Evolutionary conservation across 2,113 vertebrate species (phyloP).

Genomic region (Podiceps cristatus): DNA sequence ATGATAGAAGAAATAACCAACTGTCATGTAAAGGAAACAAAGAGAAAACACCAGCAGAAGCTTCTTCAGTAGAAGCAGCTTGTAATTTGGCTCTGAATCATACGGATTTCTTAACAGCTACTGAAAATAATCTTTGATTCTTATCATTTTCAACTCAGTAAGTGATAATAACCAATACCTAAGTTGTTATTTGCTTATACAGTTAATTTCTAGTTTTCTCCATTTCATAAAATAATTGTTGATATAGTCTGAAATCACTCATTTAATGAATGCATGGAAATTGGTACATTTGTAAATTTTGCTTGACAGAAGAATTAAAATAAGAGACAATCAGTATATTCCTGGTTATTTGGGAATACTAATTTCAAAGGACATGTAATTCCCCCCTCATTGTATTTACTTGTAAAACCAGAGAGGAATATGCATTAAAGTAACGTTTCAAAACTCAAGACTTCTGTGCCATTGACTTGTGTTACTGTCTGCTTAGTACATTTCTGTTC

Average conservation of each 20-base stretch:
- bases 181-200: constrained; percentile 16
- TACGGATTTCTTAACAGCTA: not conserved
- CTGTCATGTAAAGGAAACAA: not conserved
- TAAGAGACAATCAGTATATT: not conserved
- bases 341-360: not conserved
- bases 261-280: constrained; percentile 4
- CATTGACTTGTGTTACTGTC: not conserved
- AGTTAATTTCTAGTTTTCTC: not conserved
- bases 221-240: not conserved
- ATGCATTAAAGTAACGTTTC: not conserved
- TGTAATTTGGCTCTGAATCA: not conserved
- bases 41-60: constrained; percentile 1
- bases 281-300: not conserved
- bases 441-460: not conserved
- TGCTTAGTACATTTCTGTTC: not conserved
- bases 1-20: not conserved
- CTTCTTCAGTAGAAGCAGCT: not conserved
- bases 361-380: not conserved
- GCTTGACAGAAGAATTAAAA: not conserved
- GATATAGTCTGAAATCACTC: not conserved
- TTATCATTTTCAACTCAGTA: not conserved
- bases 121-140: constrained; percentile 28
- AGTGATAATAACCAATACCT: constrained; percentile 17
- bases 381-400: not conserved
- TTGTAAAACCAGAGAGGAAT: not conserved